Base-by-base conservation (phyloP, 92 coral and sea anemone species). In the Palythoa caribaeorum region DNA sequence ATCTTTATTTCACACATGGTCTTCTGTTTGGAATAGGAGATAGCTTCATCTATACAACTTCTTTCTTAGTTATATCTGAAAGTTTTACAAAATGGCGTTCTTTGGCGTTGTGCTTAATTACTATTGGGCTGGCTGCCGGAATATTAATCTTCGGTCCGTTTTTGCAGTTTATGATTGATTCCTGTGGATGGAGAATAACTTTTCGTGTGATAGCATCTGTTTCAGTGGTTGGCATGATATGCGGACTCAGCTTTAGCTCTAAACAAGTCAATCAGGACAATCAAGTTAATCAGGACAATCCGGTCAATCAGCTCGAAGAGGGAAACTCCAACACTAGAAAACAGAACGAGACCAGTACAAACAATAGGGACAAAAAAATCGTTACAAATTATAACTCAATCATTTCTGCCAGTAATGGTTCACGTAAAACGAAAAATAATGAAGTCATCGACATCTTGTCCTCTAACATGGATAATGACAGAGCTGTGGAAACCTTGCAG, bases 1-100 rank as follows among this genome's bases (percentile, higher is more conserved):
- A 50, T 71, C 20, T 87, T 19, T 77, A 77, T 53, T 75, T 75
- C 39, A 87, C 90, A 60, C 68, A 38, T 53, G 48, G 78, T 15
- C 16, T 87, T 7, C 9, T 73, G 15, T 73, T 11, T 17, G 78
- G 78, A 9, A 73, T 73, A 4, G 78, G 78, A 6, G 9, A 13
- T 12, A 73, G 21, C 19, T 73, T 40, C 39, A 6, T 15, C 19
- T 73, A 14, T 14, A 40, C 57, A n/a, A 13, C 55, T 39, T 5
- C 78, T 7, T 12, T 73, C 6, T 19, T 73, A 6, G 55, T 74
- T 13, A 28, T 74, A 2, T 6, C 55, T 44, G 19, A 74, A 6
- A 15, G 20, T 19, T 74, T 74, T 47, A 14, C 79, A 44, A 74
- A 47, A 74, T 74, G 79, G 79, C 79, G 79, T 74, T 74, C 79